Conservation (phyloP, 2,113 vertebrate species). For the Chlorodrepanis virens region DNA sequence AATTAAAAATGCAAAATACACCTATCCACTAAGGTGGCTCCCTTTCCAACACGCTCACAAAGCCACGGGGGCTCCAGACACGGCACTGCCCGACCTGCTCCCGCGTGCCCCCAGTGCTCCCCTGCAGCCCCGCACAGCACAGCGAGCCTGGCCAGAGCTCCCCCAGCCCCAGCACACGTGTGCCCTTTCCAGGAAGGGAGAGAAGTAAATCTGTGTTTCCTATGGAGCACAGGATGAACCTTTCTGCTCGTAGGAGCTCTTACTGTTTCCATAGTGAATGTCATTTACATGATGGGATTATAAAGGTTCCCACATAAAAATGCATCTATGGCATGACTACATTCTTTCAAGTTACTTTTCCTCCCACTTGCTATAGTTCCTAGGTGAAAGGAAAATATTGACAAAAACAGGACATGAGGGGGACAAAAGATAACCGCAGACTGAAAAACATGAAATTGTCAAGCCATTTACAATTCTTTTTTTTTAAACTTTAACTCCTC, state of each 20-base stretch:
- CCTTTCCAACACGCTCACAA: not conserved
- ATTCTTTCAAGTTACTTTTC: slow-evolving; percentile 38
- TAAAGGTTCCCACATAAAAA: slow-evolving; percentile 53
- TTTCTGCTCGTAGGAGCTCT: not conserved
- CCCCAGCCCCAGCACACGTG: accelerated
- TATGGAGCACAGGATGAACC: not conserved
- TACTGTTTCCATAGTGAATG: slow-evolving; percentile 5
- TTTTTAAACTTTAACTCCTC: not conserved
- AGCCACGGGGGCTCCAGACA: accelerated
- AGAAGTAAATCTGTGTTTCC: not conserved
- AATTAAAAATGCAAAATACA: not conserved
- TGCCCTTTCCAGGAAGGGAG: not conserved
- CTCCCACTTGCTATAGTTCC: not conserved
- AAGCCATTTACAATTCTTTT: not conserved
- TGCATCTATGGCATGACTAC: slow-evolving; percentile 38
- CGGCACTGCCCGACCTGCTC: accelerated
- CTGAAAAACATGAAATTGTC: not conserved
- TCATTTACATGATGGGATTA: slow-evolving; percentile 43
- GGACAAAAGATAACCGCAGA: not conserved
- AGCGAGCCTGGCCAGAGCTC: not conserved
- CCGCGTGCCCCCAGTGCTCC: accelerated
- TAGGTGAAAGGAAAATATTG: slow-evolving; percentile 34
- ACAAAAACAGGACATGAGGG: slow-evolving; percentile 9
- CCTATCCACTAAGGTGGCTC: not conserved
- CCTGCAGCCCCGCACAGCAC: not conserved